A percentile compares a stretch with the other conserved stretches of the same genome.
phyloP scores from a whole-genome alignment of 2,797 vertebrate species.

The Nothura maculosa region DNA sequence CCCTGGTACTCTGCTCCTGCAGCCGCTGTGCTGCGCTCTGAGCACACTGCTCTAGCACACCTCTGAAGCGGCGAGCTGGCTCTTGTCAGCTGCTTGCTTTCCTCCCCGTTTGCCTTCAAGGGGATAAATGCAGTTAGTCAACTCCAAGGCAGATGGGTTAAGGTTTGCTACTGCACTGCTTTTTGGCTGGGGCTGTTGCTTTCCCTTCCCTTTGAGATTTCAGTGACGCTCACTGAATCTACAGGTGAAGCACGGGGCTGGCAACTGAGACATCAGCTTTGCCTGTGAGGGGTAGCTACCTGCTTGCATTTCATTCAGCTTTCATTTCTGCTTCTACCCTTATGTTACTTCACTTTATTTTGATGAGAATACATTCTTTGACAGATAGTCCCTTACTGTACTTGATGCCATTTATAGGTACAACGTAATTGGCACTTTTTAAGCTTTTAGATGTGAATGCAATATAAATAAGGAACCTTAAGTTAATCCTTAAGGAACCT shows the following conservation, averaged over 20 bases:
- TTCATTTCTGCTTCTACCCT: neutral
- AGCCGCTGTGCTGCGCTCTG: neutral
- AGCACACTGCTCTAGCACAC: fast-evolving
- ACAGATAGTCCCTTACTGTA: neutral
- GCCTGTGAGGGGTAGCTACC: neutral
- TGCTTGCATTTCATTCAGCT: neutral
- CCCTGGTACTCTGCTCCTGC: neutral
- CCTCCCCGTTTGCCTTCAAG: neutral
- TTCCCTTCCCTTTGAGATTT: neutral
- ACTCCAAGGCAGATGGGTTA: neutral
- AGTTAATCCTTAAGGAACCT: neutral
- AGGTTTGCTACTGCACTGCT: neutral
- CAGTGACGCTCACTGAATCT: fast-evolving
- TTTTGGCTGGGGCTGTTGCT: neutral
- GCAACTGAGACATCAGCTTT: neutral
- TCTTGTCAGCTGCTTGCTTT: neutral
- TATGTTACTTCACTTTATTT: neutral
- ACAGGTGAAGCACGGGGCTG: neutral
- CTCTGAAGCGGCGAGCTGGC: neutral
- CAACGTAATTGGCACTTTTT: neutral
- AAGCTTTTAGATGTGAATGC: neutral
- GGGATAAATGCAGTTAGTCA: neutral
- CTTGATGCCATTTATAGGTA: neutral
- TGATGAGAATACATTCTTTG: neutral
- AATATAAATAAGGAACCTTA: neutral